A percentile compares a stretch with the other conserved stretches of the same genome.
Conservation (phyloP, 1,140 invertebrate species). For the Bombus soroeensis region DNA sequence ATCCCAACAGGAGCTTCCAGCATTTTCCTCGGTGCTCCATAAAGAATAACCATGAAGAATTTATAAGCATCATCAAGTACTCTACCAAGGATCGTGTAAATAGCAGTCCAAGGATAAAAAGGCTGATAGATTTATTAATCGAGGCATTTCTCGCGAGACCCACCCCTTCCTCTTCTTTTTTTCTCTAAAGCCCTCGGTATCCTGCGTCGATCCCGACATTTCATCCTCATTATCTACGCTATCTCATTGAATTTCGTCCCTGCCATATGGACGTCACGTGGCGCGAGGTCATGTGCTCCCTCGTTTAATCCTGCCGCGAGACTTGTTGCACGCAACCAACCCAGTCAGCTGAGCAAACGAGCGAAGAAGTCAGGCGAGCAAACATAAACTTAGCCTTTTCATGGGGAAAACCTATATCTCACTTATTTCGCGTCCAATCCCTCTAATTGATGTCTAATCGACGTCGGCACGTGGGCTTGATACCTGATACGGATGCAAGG, state of each 20-base stretch:
- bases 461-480: constrained; percentile 3
- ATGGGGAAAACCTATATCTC: neutral
- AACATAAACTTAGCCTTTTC: neutral
- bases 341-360: neutral
- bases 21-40: neutral
- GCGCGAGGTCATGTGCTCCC: constrained; percentile 7
- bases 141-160: constrained; percentile 5
- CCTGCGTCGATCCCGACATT: neutral
- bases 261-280: neutral
- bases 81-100: neutral
- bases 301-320: neutral
- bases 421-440: neutral
- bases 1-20: neutral
- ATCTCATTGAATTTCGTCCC: constrained; percentile 20
- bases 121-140: constrained; percentile 30
- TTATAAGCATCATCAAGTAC: neutral
- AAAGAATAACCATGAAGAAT: neutral
- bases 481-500: neutral
- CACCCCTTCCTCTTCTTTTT: neutral
- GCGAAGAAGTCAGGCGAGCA: neutral
- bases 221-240: constrained; percentile 9
- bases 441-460: neutral
- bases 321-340: constrained; percentile 52
- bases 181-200: neutral
- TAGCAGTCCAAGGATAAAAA: constrained; percentile 7